These are phyloP conservation scores for Drosophila watanabei DNA, from an alignment of 1,140 invertebrate species.

Conservation along the genomic window DNA sequence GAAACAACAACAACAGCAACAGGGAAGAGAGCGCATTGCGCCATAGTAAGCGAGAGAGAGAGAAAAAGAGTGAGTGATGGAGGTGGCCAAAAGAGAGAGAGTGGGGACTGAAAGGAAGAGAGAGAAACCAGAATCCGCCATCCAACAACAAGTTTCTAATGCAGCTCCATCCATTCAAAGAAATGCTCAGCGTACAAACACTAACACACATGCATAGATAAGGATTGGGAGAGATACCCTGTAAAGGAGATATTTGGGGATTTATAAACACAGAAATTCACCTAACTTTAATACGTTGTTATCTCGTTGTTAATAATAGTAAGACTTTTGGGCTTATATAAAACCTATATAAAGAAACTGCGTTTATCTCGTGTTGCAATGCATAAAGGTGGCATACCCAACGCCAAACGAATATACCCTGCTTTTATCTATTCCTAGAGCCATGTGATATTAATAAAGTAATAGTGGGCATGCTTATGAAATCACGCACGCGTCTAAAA, in stretches of 20 bases:
- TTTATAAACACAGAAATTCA: background rate
- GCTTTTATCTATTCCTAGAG: background rate
- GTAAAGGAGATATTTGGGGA: background rate
- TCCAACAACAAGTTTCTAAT: constrained; percentile 78
- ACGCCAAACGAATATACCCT: background rate
- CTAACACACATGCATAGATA: constrained; percentile 6
- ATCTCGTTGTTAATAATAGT: no score
- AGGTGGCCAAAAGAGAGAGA: constrained; percentile 11
- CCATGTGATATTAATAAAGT: constrained; percentile 34
- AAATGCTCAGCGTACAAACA: constrained; percentile 55
- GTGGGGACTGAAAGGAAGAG: background rate
- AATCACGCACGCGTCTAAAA: constrained; percentile 11
- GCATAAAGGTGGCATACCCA: no score
- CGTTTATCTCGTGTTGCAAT: background rate
- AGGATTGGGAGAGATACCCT: constrained; percentile 24
- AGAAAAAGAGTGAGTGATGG: constrained; percentile 3
- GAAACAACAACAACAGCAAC: constrained; percentile 35
- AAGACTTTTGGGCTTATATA: background rate
- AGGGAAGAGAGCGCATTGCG: constrained; percentile 35
- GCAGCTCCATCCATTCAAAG: constrained; percentile 76
- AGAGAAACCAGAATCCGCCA: constrained; percentile 45
- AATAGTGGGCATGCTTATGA: constrained; percentile 8
- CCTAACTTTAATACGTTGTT: no score
- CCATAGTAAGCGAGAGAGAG: constrained; percentile 12
- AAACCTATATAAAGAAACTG: background rate